phyloP scores from a whole-genome alignment of 2,797 vertebrate species.

The Leuciscus waleckii region DNA sequence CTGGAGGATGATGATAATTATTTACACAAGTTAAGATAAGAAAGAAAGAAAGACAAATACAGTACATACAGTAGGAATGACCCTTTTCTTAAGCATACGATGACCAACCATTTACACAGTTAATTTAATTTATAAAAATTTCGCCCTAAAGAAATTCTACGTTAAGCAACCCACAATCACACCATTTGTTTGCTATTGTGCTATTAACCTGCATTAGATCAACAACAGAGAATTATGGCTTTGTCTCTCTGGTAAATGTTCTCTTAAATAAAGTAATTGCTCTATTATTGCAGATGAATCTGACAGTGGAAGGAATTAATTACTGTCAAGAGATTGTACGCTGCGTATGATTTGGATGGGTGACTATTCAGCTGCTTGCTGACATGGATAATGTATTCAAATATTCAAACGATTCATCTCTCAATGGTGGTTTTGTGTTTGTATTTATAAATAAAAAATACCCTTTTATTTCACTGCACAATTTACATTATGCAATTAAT shows the following conservation, averaged over 20 bases:
- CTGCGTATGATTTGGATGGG: constrained; percentile 50
- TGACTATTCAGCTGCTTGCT: constrained; percentile 41
- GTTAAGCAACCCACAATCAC: constrained; percentile 3
- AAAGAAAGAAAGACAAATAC: not conserved
- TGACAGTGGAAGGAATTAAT: constrained; percentile 56
- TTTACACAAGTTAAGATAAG: not conserved
- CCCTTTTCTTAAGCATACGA: constrained; percentile 74
- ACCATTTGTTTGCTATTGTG: not conserved
- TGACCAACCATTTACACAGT: constrained; percentile 62
- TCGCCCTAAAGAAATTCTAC: constrained; percentile 2
- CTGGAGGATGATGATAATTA: not conserved
- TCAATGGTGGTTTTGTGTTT: constrained; percentile 54
- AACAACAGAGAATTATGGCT: constrained; percentile 37
- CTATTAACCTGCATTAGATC: constrained; percentile 15
- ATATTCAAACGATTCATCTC: constrained; percentile 50
- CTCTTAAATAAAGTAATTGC: constrained; percentile 53
- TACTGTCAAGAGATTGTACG: constrained; percentile 56
- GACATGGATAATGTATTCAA: constrained; percentile 44
- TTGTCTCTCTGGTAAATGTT: constrained; percentile 58
- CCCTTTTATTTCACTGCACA: constrained; percentile 49
- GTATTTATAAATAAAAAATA: constrained; percentile 62
- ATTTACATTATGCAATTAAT: constrained; percentile 56
- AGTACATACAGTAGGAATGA: not conserved
- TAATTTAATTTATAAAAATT: not conserved
- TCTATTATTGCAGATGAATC: constrained; percentile 48